A percentile compares a stretch with the other conserved stretches of the same genome.
Evolutionary conservation across 1,140 invertebrate species (phyloP).

Genomic region (Amyelois transitella): DNA sequence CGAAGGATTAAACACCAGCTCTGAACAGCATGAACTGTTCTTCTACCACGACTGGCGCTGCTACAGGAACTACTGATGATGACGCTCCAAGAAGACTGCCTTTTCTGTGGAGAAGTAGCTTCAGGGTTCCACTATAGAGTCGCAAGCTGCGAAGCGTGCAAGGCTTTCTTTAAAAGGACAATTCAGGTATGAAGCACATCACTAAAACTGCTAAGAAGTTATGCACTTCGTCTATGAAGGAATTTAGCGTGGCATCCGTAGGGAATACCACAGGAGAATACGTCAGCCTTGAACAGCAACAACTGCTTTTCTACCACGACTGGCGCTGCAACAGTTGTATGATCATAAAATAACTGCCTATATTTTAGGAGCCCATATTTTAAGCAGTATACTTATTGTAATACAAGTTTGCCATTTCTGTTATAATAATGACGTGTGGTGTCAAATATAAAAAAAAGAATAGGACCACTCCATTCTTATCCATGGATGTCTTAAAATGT

Average conservation of each 20-base stretch:
- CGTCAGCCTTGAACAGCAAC: constrained; percentile 58
- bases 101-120: constrained; percentile 97
- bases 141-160: constrained; percentile 99
- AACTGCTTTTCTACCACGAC: constrained; percentile 63
- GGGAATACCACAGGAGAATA: constrained; percentile 47
- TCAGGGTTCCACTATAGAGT: constrained; percentile 99
- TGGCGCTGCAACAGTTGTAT: constrained; percentile 45
- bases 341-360: too few relatives aligned
- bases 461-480: too few relatives aligned
- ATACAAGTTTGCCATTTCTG: not conserved
- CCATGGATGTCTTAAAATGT: too few relatives aligned
- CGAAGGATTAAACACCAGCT: constrained; percentile 51
- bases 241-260: constrained; percentile 49
- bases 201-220: too few relatives aligned
- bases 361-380: too few relatives aligned
- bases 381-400: too few relatives aligned
- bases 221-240: too few relatives aligned
- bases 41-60: constrained; percentile 55
- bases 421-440: too few relatives aligned
- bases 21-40: constrained; percentile 65
- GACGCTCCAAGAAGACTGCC: constrained; percentile 87
- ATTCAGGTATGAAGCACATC: constrained; percentile 84
- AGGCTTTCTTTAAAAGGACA: constrained; percentile 98
- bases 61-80: constrained; percentile 77
- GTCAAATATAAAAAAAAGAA: too few relatives aligned